Evolutionary conservation across 2,113 vertebrate genomes (phyloP).

Genomic region (Gnathonemus echidnorhynchus): DNA sequence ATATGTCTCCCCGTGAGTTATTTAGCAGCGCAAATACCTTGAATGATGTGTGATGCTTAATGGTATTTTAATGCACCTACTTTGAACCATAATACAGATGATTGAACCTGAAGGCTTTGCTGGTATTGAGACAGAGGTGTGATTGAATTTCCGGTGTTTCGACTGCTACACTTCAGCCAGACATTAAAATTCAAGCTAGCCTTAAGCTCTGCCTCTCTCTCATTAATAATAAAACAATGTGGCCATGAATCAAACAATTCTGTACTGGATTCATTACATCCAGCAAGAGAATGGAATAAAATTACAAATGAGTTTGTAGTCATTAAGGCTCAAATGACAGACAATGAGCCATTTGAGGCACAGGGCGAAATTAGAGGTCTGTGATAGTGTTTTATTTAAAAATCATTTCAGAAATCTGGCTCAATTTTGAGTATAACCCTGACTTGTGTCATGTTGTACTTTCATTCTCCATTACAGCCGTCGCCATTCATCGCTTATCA

Average conservation of each 20-base stretch:
- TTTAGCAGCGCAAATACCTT: conserved; percentile 6
- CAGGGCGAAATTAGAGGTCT: neutral
- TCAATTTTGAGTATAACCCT: neutral
- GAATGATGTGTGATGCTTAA: conserved; percentile 16
- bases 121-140: conserved; percentile 10
- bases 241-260: conserved; percentile 15
- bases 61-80: conserved; percentile 17
- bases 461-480: neutral
- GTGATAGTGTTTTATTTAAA: neutral
- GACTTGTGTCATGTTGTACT: neutral
- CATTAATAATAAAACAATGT: conserved; percentile 28
- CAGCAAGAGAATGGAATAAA: neutral
- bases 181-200: conserved; percentile 29
- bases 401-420: conserved; percentile 2
- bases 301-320: conserved; percentile 18
- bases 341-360: conserved; percentile 15
- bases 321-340: conserved; percentile 14
- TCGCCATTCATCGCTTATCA: neutral
- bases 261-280: conserved; percentile 19
- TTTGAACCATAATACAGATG: conserved; percentile 25
- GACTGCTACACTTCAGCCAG: conserved; percentile 18
- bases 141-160: conserved; percentile 26
- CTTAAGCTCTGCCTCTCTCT: conserved; percentile 21
- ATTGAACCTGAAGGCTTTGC: conserved; percentile 18
- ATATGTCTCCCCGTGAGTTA: neutral